Evolutionary conservation across 53 echinoderm and acorn worm species (phyloP), one percentile per base, ranked within the genome.

Genomic region (Astropecten irregularis): DNA sequence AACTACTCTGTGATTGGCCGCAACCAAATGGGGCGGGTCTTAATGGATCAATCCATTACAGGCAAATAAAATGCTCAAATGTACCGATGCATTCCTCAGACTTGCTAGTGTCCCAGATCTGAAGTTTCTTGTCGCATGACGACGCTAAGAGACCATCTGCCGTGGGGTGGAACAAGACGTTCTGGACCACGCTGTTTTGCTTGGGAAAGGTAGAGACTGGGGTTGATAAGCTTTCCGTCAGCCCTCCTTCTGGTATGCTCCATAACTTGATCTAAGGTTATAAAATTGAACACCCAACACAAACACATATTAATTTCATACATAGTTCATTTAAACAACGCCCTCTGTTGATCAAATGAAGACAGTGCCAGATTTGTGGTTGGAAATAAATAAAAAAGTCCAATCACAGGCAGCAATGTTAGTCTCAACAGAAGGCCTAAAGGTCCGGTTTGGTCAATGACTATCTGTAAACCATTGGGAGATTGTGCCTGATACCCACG

Each of bases 231-330:
- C 76, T 84, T 36, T 87, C 89, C 82, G 85, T 68, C 68, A 89
- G 66, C 15, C 96, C 96, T 47, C 91, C 93, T 66, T 91, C 92
- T 76, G 96, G 96, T 28, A 96, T 46, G 57, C 89, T 90, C 96
- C 96, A 96, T 21, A 96, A 23, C 58, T 89, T 91, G 59, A 96
- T 90, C 96, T 96, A 68, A 16, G 34, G 11, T 28, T 14, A 21
- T 63, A 71, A 20, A 18, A 36, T 37, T 25, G 1, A 14, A 26
- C n/a, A n/a, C n/a, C 22, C 8, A 25, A 56, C 56, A 23, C 27
- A 25, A 21, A 53, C 25, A 20, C 54, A 53, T 21, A 2, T 53
- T 7, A 53, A 53, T 53, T 8, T 7, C 2, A 9, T 19, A 9
- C 20, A 53, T 21, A 21, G 23, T 53, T 21, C 7, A 7, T 21